phyloP scores from a whole-genome alignment of 2,113 vertebrate species.

The Pampusana beccarii region DNA sequence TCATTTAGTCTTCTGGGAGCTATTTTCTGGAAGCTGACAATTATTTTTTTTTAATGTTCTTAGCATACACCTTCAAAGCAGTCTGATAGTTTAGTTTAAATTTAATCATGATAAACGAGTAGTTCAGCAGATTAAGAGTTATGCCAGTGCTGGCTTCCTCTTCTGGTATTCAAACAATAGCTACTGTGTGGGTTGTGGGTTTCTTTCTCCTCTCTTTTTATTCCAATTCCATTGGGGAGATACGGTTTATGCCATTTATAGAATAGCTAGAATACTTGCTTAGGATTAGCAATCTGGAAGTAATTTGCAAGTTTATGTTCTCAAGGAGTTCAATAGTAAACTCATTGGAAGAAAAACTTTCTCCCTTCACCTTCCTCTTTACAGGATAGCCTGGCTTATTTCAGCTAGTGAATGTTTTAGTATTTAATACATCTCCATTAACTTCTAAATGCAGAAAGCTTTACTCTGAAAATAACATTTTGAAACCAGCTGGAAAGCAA shows the following conservation, averaged over 20 bases:
- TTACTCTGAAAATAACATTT: background rate
- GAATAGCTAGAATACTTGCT: background rate
- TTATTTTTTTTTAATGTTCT: background rate
- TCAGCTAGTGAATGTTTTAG: background rate
- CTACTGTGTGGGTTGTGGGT: background rate
- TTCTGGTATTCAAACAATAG: background rate
- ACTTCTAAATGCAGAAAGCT: background rate
- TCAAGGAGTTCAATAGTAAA: background rate
- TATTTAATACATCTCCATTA: background rate
- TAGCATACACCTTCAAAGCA: background rate
- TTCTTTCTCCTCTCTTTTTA: background rate
- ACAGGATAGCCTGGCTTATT: background rate
- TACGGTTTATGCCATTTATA: background rate
- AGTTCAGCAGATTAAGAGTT: conserved; percentile 5
- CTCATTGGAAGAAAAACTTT: background rate
- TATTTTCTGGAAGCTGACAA: background rate
- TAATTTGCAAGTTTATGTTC: conserved; percentile 11
- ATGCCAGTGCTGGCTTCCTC: background rate
- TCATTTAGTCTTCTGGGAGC: background rate
- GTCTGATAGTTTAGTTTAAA: background rate
- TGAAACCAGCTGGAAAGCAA: background rate
- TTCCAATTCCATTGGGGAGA: background rate
- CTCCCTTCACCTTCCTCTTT: background rate
- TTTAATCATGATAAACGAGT: background rate
- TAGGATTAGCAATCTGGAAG: conserved; percentile 6